These are phyloP conservation scores for Rhynchopsitta pachyrhyncha DNA, from an alignment of 2,113 vertebrate species.

Conservation along the genomic window DNA sequence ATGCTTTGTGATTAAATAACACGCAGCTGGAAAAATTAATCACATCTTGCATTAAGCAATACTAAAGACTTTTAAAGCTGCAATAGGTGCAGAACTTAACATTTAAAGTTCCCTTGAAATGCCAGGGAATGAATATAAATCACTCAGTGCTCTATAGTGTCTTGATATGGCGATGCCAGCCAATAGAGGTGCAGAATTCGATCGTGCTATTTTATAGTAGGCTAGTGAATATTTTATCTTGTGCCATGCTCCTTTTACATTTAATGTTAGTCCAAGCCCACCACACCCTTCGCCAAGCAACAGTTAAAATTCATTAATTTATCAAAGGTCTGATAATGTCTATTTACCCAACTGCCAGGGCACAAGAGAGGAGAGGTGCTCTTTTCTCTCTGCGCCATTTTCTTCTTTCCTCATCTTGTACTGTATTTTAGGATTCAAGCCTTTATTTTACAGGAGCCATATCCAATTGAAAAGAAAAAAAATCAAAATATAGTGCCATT, in stretches of 20 bases:
- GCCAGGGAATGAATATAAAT: slow-evolving; percentile 61
- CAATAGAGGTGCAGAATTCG: background rate
- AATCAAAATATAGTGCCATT: slow-evolving; percentile 19
- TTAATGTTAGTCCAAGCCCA: background rate
- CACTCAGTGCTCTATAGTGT: background rate
- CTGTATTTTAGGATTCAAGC: background rate
- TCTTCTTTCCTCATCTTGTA: background rate
- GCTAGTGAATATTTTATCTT: slow-evolving; percentile 51
- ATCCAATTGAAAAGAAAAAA: background rate
- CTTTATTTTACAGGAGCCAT: slow-evolving; percentile 13
- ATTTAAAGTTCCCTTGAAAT: slow-evolving; percentile 58
- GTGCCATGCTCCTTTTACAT: background rate
- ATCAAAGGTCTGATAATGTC: background rate
- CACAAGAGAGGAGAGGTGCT: background rate
- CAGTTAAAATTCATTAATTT: background rate
- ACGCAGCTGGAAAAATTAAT: slow-evolving; percentile 37
- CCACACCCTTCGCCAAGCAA: background rate
- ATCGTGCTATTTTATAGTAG: slow-evolving; percentile 39
- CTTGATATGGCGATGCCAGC: background rate
- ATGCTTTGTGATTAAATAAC: slow-evolving; percentile 43
- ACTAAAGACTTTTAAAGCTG: slow-evolving; percentile 41
- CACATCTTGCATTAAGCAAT: slow-evolving; percentile 10
- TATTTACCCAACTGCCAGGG: background rate
- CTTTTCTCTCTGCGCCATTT: background rate
- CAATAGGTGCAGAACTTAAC: slow-evolving; percentile 46